phyloP scores from a whole-genome alignment of 2,797 vertebrate genomes.

The Hoplostethus mediterraneus region DNA sequence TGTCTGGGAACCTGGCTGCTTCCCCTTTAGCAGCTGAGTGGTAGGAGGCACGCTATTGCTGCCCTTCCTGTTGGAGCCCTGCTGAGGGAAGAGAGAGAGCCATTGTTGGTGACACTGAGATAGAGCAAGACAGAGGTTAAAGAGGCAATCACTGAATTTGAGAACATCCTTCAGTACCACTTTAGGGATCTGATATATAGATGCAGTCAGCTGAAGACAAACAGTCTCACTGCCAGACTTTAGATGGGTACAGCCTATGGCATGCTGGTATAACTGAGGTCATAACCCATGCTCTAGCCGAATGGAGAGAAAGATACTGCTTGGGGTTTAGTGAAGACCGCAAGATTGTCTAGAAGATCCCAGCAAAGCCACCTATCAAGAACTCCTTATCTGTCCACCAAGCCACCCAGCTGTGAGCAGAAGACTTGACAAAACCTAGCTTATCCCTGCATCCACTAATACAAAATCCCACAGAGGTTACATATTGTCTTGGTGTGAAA shows the following conservation, averaged over 20 bases:
- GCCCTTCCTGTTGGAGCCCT: slow-evolving; percentile 92
- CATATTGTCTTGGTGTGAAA: slow-evolving; percentile 14
- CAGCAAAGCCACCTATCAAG: not conserved
- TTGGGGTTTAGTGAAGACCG: not conserved
- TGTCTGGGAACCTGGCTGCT: slow-evolving; percentile 89
- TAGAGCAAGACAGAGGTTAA: slow-evolving; percentile 7
- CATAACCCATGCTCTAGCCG: not conserved
- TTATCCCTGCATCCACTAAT: not conserved
- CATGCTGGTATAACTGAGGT: not conserved
- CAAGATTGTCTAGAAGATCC: not conserved
- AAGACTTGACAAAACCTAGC: not conserved
- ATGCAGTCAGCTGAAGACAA: not conserved
- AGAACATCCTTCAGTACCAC: not conserved
- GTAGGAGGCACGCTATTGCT: slow-evolving; percentile 87
- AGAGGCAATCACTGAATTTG: not conserved
- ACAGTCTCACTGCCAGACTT: not conserved
- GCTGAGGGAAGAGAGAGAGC: slow-evolving; percentile 54
- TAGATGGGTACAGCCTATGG: not conserved
- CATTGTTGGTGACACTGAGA: slow-evolving; percentile 22
- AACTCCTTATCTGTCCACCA: slow-evolving; percentile 9
- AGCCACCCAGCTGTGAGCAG: slow-evolving; percentile 6
- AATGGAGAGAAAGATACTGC: slow-evolving; percentile 6
- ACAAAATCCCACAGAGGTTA: not conserved
- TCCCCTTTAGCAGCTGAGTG: slow-evolving; percentile 93
- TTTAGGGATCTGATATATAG: slow-evolving; percentile 12